A percentile compares a stretch with the other conserved stretches of the same genome.
These are phyloP conservation scores for Syrista parreyssii DNA, from an alignment of 2,888 invertebrate species.

Conservation along the genomic window DNA sequence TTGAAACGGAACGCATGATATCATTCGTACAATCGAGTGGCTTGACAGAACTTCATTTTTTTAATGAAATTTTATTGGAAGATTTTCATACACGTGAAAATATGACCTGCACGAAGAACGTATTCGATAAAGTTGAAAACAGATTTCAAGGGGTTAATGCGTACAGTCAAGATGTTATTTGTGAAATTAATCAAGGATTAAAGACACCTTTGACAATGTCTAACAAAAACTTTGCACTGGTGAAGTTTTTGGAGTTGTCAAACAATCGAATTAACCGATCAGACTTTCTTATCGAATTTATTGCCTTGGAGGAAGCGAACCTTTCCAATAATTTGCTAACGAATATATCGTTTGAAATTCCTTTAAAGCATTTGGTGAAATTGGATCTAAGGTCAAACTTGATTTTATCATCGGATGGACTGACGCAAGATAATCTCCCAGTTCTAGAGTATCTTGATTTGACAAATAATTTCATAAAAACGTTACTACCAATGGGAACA, in stretches of 20 bases:
- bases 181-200: neutral
- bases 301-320: neutral
- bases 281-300: neutral
- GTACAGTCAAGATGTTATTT: neutral
- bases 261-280: neutral
- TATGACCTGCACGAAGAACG: neutral
- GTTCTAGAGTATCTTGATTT: conserved; percentile 31
- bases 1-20: conserved; percentile 11
- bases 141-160: neutral
- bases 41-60: neutral
- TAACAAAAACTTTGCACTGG: neutral
- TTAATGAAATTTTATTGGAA: neutral
- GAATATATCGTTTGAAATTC: neutral
- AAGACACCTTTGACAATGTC: neutral
- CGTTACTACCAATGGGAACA: conserved; percentile 27
- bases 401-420: conserved; percentile 20
- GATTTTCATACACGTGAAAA: neutral
- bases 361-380: conserved; percentile 28
- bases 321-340: neutral
- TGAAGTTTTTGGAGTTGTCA: neutral
- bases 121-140: neutral
- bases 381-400: conserved; percentile 32
- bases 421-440: conserved; percentile 32
- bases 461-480: conserved; percentile 34
- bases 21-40: neutral